phyloP scores from a whole-genome alignment of 1,140 invertebrate genomes.

The Mylabris phalerata region DNA sequence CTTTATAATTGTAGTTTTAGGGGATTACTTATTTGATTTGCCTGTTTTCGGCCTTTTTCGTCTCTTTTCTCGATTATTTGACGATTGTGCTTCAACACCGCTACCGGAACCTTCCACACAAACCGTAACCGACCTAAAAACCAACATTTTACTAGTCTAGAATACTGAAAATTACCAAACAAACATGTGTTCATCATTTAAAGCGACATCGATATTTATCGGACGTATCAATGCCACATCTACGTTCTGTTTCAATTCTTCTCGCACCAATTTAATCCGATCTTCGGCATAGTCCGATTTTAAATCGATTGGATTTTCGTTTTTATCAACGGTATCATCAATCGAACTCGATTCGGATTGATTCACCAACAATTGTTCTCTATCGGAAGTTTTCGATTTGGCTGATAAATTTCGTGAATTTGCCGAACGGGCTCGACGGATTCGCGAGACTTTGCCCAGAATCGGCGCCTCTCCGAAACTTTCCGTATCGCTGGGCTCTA shows the following conservation, averaged over 20 bases:
- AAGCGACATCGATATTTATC: constrained; percentile 32
- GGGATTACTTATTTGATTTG: constrained; percentile 41
- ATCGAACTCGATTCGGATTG: constrained; percentile 36
- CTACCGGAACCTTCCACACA: constrained; percentile 29
- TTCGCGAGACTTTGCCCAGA: constrained; percentile 52
- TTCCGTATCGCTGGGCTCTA: constrained; percentile 61
- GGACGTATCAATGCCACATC: constrained; percentile 22
- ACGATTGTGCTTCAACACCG: constrained; percentile 25
- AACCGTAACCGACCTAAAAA: constrained; percentile 25
- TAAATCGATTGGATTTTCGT: constrained; percentile 11
- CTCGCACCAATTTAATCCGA: constrained; percentile 33
- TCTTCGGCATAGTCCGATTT: constrained; percentile 30
- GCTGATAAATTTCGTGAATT: constrained; percentile 42
- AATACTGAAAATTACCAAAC: neutral
- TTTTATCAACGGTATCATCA: constrained; percentile 22
- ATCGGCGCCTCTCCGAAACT: constrained; percentile 47
- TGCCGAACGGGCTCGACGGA: constrained; percentile 53
- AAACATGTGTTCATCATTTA: constrained; percentile 22
- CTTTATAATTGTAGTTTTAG: too few relatives aligned
- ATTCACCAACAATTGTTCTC: constrained; percentile 24
- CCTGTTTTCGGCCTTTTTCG: constrained; percentile 43
- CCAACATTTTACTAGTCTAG: neutral
- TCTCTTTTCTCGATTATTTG: constrained; percentile 23
- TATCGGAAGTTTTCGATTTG: constrained; percentile 37
- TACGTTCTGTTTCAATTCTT: constrained; percentile 21